Base-by-base conservation (phyloP, 2,113 vertebrate genomes). In the Platanista minor region DNA sequence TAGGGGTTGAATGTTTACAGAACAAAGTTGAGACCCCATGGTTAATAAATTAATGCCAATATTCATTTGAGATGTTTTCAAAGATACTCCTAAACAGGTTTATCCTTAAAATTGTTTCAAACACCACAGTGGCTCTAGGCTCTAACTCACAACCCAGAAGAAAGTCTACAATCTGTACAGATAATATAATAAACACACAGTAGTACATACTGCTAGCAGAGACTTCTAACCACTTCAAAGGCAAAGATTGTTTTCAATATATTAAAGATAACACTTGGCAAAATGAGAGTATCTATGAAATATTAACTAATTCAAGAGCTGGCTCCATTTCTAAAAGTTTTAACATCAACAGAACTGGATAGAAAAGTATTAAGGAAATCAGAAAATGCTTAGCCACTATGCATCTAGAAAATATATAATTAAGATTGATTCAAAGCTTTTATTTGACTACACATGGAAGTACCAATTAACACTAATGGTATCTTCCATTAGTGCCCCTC, bases 101-200 rank as follows among this genome's bases (percentile, higher is more conserved):
- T 86, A 86, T 62, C 91, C n/a, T 89, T 81, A 62, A 85, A 72
- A 97, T 21, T 49, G 14, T 64, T 61, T 92, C 64, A 88, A 94
- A 81, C 52, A 92, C 8, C 80, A 72, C 75, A 87, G 66, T 1
- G 8, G 77, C 7, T 59, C n/a, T 94, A 77, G 71, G 85, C 31
- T 43, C 59, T 91, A 82, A 87, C 20, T 84, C 9, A 72, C 49
- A 94, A 89, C 0, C 12, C 61, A 69, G 27, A 86, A 33, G 29
- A 11, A 88, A 87, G 54, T 72, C 77, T 83, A 89, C 13, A 57
- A 46, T 25, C n/a, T 49, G 5, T 59, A 74, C 18, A 54, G 11
- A 64, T 5, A 29, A 62, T 49, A n/a, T 8, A 95, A 64, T 29
- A 54, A 90, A 74, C 6, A 36, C 72, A 85, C 0, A 91, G 21